Percentiles rank a stretch among this genome's conserved stretches.
Conservation (phyloP, 2,113 vertebrate genomes). For the Microcebus murinus region DNA sequence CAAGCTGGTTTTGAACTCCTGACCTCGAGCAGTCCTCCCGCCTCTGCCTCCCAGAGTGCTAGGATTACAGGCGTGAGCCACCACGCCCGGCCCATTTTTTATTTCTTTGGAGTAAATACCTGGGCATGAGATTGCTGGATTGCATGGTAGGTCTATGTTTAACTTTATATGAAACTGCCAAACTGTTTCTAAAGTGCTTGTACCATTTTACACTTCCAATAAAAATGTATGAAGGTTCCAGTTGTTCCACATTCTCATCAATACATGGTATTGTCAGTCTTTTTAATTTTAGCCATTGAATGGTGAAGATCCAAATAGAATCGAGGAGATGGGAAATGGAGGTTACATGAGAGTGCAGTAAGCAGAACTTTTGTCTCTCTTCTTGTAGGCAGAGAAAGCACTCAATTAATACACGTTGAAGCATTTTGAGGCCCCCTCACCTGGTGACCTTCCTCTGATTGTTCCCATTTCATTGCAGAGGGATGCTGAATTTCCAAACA, state of each 20-base stretch:
- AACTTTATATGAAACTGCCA: background rate
- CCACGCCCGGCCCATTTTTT: background rate
- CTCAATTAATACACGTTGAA: background rate
- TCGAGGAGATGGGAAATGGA: background rate
- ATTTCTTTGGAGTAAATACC: slow-evolving; percentile 31
- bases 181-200: slow-evolving; percentile 2
- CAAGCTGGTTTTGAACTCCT: too few relatives aligned
- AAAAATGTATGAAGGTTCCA: background rate
- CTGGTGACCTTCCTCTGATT: background rate
- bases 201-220: background rate
- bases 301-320: background rate
- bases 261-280: background rate
- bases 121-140: background rate
- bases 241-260: slow-evolving; percentile 28
- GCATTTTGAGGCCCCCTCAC: background rate
- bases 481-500: background rate
- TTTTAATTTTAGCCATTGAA: slow-evolving; percentile 11
- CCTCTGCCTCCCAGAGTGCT: too few relatives aligned
- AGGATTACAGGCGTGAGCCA: too few relatives aligned
- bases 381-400: background rate
- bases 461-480: slow-evolving; percentile 1
- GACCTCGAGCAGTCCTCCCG: too few relatives aligned
- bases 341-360: background rate
- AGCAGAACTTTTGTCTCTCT: background rate
- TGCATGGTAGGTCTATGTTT: background rate